Evolutionary conservation across 2,888 invertebrate species (phyloP).

Genomic region (Pseudococcus longispinus): DNA sequence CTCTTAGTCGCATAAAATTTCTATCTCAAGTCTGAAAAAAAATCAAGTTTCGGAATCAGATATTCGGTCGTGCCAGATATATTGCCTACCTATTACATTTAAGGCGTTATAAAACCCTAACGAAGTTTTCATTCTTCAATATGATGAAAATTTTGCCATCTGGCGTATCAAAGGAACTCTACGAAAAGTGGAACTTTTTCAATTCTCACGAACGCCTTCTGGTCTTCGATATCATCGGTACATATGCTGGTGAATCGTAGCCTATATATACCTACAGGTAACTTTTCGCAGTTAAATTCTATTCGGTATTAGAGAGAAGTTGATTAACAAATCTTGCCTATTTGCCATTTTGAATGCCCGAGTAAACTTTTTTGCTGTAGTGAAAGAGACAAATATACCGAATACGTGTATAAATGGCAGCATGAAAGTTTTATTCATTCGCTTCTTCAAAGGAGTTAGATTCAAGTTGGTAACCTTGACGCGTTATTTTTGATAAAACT

Average conservation of each 20-base stretch:
- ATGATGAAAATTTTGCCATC: too few relatives aligned
- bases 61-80: too few relatives aligned
- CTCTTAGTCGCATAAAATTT: too few relatives aligned
- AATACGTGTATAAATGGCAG: not conserved
- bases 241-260: not conserved
- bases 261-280: not conserved
- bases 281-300: not conserved
- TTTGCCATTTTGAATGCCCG: not conserved
- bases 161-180: too few relatives aligned
- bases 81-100: too few relatives aligned
- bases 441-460: not conserved
- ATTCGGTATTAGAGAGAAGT: not conserved
- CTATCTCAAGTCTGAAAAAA: too few relatives aligned
- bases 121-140: too few relatives aligned
- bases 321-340: not conserved
- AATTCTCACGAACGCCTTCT: not conserved
- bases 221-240: not conserved
- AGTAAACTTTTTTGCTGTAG: not conserved
- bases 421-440: not conserved
- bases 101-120: too few relatives aligned
- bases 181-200: not conserved
- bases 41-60: too few relatives aligned
- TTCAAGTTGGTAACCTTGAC: not conserved
- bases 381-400: not conserved
- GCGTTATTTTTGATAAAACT: not conserved